These are phyloP conservation scores for Spongilla lacustris DNA, from an alignment of 37 sponge, comb jelly and placozoan species.

Conservation along the genomic window DNA sequence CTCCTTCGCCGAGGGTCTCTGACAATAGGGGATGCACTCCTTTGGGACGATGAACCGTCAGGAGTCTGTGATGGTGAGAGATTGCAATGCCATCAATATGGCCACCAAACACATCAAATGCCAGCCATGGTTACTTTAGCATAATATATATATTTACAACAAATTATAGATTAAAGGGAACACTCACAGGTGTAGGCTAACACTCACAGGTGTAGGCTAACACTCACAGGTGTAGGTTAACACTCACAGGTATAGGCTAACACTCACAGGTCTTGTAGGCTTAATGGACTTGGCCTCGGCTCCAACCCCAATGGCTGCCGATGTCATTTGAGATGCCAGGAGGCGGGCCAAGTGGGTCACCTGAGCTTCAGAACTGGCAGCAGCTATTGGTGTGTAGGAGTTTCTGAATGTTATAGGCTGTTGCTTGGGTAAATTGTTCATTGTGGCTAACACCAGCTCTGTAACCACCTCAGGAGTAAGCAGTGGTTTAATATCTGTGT, in stretches of 20 bases:
- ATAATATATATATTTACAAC: neutral
- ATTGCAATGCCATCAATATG: too few species aligned
- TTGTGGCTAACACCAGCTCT: constrained; percentile 76
- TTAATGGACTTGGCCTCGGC: constrained; percentile 54
- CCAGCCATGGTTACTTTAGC: neutral
- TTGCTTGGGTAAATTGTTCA: constrained; percentile 55
- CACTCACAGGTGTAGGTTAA: neutral
- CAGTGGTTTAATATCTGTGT: constrained; percentile 51
- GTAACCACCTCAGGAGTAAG: constrained; percentile 75
- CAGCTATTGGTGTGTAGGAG: constrained; percentile 90
- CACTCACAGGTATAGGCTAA: neutral
- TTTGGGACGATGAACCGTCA: neutral
- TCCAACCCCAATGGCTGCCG: constrained; percentile 72
- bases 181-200: neutral
- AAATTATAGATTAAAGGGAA: neutral
- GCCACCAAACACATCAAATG: neutral
- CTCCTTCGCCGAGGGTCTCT: constrained; percentile 32
- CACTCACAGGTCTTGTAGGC: neutral
- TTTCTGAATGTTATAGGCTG: constrained; percentile 76
- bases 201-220: neutral
- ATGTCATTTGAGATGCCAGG: constrained; percentile 92
- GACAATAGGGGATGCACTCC: constrained; percentile 31
- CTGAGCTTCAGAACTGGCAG: constrained; percentile 84
- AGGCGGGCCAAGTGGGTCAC: constrained; percentile 84
- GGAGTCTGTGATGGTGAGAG: neutral